Evolutionary conservation across 2,888 invertebrate genomes (phyloP), one percentile per base, ranked within the genome.

Genomic region (Lysandra coridon): DNA sequence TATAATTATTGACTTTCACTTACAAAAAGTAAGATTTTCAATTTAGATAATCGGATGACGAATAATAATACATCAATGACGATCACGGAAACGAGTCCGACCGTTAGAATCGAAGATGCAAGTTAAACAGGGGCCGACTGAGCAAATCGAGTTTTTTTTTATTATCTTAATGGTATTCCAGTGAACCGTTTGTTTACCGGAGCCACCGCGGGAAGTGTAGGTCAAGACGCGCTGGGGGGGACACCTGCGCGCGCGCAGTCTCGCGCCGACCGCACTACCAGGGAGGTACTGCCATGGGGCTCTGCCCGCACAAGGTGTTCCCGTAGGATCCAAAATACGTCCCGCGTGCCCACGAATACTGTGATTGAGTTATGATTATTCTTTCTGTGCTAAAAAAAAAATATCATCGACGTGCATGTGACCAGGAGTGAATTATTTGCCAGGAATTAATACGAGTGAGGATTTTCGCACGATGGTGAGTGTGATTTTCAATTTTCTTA

Each of bases 171-270:
- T 85, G 88, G 88, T 90, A 92, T 93, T 94, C 93, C 93, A 93
- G 87, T 92, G 94, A 94, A 94, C 94, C 92, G 93, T 92, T 92
- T 93, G 93, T 93, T 93, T 93, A 92, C 92, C 90, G 90, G 87
- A 88, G 90, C 87, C 89, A 89, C 87, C 87, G 88, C 86, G 86
- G 85, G 87, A 85, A 87, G 91, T 93, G 92, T 93, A 92, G 93
- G 93, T 93, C 94, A 92, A 88, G 87, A 84, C 87, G 83, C 85
- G 33, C 69, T 87, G 88, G 91, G 85, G 91, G 91, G 90, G 90
- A 86, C 83, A 84, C 85, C 83, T 81, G 84, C 86, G 82, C 82
- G 79, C 79, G 83, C 85, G 82, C 91, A 93, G 91, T 92, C 86
- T 88, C 88, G 85, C 85, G 87, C 86, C 87, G 87, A 84, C 90